phyloP scores from a whole-genome alignment of 2,797 vertebrate genomes.

The Gymnothorax reevesii region DNA sequence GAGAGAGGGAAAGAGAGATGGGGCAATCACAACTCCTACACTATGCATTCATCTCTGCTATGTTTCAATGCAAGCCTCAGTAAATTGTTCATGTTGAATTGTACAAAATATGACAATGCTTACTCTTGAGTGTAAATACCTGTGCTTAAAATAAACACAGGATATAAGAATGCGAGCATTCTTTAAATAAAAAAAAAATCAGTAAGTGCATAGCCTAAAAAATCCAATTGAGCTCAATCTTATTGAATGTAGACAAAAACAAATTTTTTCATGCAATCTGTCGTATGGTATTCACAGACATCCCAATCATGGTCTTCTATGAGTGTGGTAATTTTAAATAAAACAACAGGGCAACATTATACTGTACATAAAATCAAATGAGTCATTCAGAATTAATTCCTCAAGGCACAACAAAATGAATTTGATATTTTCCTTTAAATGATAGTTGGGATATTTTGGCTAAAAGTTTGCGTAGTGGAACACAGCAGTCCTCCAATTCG shows the following conservation, averaged over 20 bases:
- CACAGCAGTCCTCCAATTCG: slow-evolving; percentile 70
- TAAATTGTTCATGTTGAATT: background rate
- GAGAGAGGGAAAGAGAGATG: background rate
- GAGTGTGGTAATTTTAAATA: background rate
- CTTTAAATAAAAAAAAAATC: background rate
- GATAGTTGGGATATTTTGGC: slow-evolving; percentile 64
- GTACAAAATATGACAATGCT: background rate
- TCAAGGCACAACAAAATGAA: slow-evolving; percentile 48
- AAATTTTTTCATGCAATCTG: slow-evolving; percentile 18
- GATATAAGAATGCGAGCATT: background rate
- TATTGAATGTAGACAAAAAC: background rate
- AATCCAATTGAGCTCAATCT: slow-evolving; percentile 34
- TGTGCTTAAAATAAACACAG: background rate
- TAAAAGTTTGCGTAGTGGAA: slow-evolving; percentile 56
- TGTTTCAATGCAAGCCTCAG: background rate
- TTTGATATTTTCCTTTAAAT: slow-evolving; percentile 52
- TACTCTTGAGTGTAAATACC: background rate
- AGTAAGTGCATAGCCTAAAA: background rate
- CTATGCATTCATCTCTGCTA: background rate
- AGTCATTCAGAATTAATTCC: slow-evolving; percentile 31
- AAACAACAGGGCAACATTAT: background rate
- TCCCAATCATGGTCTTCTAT: background rate
- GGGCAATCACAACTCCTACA: background rate
- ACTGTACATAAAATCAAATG: background rate
- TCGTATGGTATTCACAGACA: slow-evolving; percentile 21